Percentiles rank a stretch among this genome's conserved stretches.
Evolutionary conservation across 1,140 invertebrate genomes (phyloP).

Genomic region (Papilio polytes): DNA sequence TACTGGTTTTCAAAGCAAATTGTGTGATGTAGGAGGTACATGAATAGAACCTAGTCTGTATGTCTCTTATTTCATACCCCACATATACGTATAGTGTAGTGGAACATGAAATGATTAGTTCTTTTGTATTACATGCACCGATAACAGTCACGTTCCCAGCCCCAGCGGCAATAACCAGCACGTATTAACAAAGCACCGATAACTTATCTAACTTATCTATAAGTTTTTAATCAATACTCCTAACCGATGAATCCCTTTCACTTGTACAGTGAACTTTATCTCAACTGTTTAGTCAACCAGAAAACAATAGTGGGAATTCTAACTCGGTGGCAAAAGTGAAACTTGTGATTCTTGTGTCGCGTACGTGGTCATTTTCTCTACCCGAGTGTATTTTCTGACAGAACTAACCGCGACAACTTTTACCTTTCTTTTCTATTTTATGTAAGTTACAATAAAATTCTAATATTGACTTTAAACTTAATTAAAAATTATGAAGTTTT

Average conservation of each 20-base stretch:
- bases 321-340: background rate
- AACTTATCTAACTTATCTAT: constrained; percentile 12
- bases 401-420: background rate
- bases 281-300: background rate
- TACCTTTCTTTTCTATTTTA: background rate
- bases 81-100: background rate
- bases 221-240: constrained; percentile 25
- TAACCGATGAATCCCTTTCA: constrained; percentile 19
- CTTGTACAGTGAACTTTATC: constrained; percentile 1
- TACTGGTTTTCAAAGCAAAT: background rate
- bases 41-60: too few relatives aligned
- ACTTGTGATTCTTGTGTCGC: background rate
- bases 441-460: background rate
- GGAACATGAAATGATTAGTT: constrained; percentile 1
- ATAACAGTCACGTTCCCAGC: background rate
- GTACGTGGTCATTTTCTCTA: background rate
- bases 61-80: too few relatives aligned
- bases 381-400: background rate
- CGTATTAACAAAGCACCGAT: constrained; percentile 18
- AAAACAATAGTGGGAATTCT: background rate
- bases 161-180: constrained; percentile 10
- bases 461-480: background rate
- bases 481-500: too few relatives aligned
- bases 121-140: background rate
- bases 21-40: too few relatives aligned